A percentile compares a stretch with the other conserved stretches of the same genome.
Conservation (phyloP, 35 echinoderm and acorn worm genomes). For the Anneissia japonica region DNA sequence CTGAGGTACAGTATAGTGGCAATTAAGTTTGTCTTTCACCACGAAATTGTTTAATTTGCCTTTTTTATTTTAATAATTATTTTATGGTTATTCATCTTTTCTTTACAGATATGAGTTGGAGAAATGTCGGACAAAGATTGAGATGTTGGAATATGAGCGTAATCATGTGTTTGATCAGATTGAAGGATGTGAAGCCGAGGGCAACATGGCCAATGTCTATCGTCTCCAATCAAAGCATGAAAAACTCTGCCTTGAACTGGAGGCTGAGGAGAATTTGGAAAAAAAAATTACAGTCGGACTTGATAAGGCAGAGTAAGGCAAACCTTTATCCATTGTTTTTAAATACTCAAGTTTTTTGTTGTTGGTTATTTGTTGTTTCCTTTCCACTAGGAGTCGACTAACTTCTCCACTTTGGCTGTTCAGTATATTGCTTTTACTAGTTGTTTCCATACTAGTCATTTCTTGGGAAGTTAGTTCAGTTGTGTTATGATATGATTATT, state of each 20-base stretch:
- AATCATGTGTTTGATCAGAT: conserved; percentile 60
- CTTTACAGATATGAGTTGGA: conserved; percentile 69
- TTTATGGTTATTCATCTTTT: not conserved
- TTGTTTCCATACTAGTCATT: too few species aligned
- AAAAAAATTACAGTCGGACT: conserved; percentile 56
- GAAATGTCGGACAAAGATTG: conserved; percentile 72
- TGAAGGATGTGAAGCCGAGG: conserved; percentile 31
- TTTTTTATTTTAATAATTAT: not conserved
- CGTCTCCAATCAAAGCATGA: conserved; percentile 58
- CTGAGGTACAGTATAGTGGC: too few species aligned
- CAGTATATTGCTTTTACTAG: too few species aligned
- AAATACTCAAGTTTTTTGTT: too few species aligned
- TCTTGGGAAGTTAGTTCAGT: too few species aligned
- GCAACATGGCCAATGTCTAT: conserved; percentile 70
- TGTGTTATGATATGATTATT: too few species aligned
- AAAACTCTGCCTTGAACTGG: conserved; percentile 65
- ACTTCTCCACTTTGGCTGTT: too few species aligned
- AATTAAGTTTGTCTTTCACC: too few species aligned
- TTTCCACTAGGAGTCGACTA: too few species aligned
- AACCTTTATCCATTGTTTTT: too few species aligned
- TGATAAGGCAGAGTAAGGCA: conserved; percentile 73
- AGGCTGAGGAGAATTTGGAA: conserved; percentile 71
- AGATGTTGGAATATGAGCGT: conserved; percentile 59
- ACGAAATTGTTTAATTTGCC: too few species aligned
- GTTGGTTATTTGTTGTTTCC: too few species aligned